Base-by-base conservation (phyloP, 2,888 invertebrate genomes). In the Globia sparganii region DNA sequence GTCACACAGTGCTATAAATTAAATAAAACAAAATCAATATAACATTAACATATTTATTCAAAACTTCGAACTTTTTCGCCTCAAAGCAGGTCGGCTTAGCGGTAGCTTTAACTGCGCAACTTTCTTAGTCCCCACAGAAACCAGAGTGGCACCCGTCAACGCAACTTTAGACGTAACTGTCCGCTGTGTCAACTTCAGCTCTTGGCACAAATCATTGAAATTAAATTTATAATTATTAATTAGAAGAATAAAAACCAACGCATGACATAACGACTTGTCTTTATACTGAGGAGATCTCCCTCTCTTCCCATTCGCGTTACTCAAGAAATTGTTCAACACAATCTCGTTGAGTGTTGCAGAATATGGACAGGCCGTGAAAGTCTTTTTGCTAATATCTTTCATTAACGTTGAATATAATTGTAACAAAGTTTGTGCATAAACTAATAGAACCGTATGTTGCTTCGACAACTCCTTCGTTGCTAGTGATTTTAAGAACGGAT, bases 201-300 rank as follows among this genome's bases (percentile, higher is more conserved):
- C 88, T 25, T 92, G 91, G 77, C 94, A 93, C 0, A 96, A 78
- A 3, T 88, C 87, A 0, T 94, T 94, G 11, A 95, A 77, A 0
- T 93, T 91, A 86, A 95, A 91, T 80, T 94, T 95, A 58, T 90
- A 93, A 77, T 94, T 93, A 84, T 94, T 96, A 31, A 96, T 87
- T 1, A 96, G 75, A 31, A 96, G 84, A 34, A 95, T 80, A 34
- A 95, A 92, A 0, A 96, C 95, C 72, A 96, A 89, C 0, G 93
- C 93, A 53, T 95, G 92, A 66, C 96, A 96, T 11, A 96, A 79
- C 0, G 94, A 87, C 75, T 95, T 96, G 65, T 96, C 96, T 82
- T 94, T 95, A 25, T 91, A 94, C 0, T 92, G 94, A 0, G 88
- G 86, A 0, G 96, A 93, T 18, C 96, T 77, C 0, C 87, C 88